phyloP scores from a whole-genome alignment of 1,140 invertebrate species.

The Thaumatotibia leucotreta region DNA sequence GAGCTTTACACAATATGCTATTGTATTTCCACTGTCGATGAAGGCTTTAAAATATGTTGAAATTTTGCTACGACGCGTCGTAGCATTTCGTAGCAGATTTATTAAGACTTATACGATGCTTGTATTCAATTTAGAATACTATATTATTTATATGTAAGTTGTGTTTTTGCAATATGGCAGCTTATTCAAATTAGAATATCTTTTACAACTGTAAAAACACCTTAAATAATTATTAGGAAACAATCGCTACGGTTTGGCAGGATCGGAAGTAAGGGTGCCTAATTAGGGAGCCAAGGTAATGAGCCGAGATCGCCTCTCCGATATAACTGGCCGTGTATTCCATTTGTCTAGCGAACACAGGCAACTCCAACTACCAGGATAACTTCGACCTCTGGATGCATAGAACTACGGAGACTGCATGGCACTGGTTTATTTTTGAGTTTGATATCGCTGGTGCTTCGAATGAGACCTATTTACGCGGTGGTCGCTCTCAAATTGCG shows the following conservation, averaged over 20 bases:
- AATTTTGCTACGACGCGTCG: background rate
- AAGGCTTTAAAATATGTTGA: background rate
- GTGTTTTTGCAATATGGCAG: too few relatives aligned
- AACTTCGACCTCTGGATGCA: background rate
- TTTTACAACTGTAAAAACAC: constrained; percentile 16
- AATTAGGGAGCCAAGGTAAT: constrained; percentile 72
- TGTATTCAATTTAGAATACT: too few relatives aligned
- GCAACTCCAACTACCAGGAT: background rate
- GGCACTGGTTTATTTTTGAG: background rate
- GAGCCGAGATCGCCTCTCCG: constrained; percentile 72
- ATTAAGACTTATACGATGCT: too few relatives aligned
- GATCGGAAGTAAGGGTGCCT: constrained; percentile 57
- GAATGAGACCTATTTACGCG: constrained; percentile 66
- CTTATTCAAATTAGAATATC: background rate
- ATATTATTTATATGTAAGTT: too few relatives aligned
- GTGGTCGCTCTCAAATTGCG: constrained; percentile 71
- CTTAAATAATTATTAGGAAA: constrained; percentile 73
- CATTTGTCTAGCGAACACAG: background rate
- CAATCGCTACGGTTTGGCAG: constrained; percentile 47
- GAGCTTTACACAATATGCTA: background rate
- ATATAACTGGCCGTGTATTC: constrained; percentile 44
- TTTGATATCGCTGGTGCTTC: background rate
- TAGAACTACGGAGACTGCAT: background rate
- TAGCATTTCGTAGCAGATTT: background rate
- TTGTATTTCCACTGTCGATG: background rate